These are phyloP conservation scores for Elachura formosa DNA, from an alignment of 2,113 vertebrate genomes.

Conservation along the genomic window DNA sequence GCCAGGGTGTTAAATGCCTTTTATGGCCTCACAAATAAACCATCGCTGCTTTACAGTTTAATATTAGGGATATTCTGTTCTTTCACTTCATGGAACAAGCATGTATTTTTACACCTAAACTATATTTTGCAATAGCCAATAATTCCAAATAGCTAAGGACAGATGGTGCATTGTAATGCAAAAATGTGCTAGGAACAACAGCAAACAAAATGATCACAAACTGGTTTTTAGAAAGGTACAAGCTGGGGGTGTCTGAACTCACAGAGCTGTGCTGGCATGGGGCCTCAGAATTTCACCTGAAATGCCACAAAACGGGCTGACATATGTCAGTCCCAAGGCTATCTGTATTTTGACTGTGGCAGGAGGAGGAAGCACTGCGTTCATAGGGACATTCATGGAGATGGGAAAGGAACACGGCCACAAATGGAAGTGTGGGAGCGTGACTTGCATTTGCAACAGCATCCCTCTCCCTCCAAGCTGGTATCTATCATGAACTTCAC, in stretches of 20 bases:
- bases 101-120: neutral
- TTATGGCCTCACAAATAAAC: neutral
- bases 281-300: neutral
- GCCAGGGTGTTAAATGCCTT: neutral
- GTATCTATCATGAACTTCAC: neutral
- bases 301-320: neutral
- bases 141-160: neutral
- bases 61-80: neutral
- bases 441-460: fast-evolving
- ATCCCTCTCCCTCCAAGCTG: neutral
- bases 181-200: neutral
- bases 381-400: fast-evolving
- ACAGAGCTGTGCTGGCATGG: neutral
- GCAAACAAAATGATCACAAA: neutral
- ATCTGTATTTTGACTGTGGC: neutral
- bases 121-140: neutral
- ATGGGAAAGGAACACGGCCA: fast-evolving
- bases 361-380: neutral
- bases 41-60: neutral
- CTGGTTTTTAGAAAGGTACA: neutral
- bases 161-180: neutral
- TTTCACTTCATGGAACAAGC: neutral
- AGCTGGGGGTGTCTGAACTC: neutral
- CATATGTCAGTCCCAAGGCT: neutral
- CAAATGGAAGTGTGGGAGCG: fast-evolving